phyloP scores from a whole-genome alignment of 2,888 invertebrate species.

The Drosophila glabriapex region DNA sequence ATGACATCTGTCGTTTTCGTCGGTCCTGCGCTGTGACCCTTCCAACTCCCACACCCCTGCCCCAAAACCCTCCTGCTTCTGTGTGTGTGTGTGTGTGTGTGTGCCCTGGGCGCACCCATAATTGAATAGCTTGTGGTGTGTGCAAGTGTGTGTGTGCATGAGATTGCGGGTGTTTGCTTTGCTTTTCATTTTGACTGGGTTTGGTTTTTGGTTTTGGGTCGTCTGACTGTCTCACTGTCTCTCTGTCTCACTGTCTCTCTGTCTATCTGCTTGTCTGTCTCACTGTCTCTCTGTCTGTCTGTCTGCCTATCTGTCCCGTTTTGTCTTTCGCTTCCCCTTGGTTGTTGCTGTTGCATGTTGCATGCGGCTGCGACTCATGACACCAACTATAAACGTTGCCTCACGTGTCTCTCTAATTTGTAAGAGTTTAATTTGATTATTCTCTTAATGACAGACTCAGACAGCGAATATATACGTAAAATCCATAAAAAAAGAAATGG shows the following conservation, averaged over 20 bases:
- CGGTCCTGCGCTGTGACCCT: constrained; percentile 32
- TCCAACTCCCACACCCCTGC: not conserved
- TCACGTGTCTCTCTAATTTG: constrained; percentile 65
- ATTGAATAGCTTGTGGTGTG: constrained; percentile 67
- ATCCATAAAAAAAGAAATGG: constrained; percentile 2
- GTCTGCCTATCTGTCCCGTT: constrained; percentile 13
- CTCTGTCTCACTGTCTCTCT: not conserved
- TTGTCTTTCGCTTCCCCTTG: constrained; percentile 9
- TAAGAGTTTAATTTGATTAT: constrained; percentile 64
- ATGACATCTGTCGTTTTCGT: constrained; percentile 69
- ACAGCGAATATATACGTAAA: not conserved
- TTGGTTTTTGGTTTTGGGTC: constrained; percentile 49
- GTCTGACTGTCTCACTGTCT: constrained; percentile 14
- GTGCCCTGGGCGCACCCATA: constrained; percentile 72
- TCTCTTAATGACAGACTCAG: constrained; percentile 40
- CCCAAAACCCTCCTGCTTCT: constrained; percentile 5
- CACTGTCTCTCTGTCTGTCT: not conserved
- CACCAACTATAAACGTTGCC: constrained; percentile 36
- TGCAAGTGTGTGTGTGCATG: constrained; percentile 43
- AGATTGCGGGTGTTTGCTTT: constrained; percentile 72
- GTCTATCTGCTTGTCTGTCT: constrained; percentile 4
- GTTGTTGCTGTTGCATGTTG: constrained; percentile 35
- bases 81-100: constrained; percentile 26
- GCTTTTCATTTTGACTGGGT: constrained; percentile 51
- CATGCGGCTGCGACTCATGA: constrained; percentile 51